A percentile compares a stretch with the other conserved stretches of the same genome.
Evolutionary conservation across 2,797 vertebrate genomes (phyloP).

Genomic region (Caiman crocodilus): DNA sequence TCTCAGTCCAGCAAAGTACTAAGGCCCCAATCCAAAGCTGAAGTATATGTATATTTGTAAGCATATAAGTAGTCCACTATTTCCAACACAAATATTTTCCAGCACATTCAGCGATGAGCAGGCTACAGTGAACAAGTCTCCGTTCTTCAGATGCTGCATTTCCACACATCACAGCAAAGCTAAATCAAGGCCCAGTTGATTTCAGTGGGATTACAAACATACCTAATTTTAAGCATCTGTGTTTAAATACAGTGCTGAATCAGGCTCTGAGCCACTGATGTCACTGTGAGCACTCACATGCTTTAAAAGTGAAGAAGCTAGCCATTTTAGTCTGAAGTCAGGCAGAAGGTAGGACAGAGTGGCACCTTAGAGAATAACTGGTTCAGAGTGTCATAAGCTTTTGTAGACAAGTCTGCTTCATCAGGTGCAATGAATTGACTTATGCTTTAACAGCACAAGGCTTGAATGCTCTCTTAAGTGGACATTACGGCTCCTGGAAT

Average conservation of each 20-base stretch:
- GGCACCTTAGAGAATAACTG: no score
- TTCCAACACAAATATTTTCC: slow-evolving; percentile 58
- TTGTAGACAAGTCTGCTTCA: no score
- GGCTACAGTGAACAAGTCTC: slow-evolving; percentile 51
- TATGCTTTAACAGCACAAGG: background rate
- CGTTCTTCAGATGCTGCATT: background rate
- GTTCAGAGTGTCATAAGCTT: no score
- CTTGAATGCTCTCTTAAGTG: slow-evolving; percentile 45
- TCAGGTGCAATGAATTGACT: no score
- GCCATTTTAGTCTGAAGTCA: no score
- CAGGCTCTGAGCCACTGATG: no score
- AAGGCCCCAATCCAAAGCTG: slow-evolving; percentile 41
- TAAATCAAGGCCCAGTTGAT: slow-evolving; percentile 57
- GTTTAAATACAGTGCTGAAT: slow-evolving; percentile 17
- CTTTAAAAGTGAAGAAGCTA: no score
- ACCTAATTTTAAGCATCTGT: slow-evolving; percentile 68
- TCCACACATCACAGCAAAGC: slow-evolving; percentile 54
- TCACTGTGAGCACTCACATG: no score
- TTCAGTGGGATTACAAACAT: slow-evolving; percentile 70
- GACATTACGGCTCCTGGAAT: slow-evolving; percentile 6
- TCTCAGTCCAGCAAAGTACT: slow-evolving; percentile 23
- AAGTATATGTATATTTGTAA: background rate
- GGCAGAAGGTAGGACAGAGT: no score
- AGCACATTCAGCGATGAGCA: slow-evolving; percentile 6
- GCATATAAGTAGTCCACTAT: background rate